Percentiles rank a stretch among this genome's conserved stretches.
Evolutionary conservation across 2,113 vertebrate species (phyloP).

Genomic region (Globicephala melas): DNA sequence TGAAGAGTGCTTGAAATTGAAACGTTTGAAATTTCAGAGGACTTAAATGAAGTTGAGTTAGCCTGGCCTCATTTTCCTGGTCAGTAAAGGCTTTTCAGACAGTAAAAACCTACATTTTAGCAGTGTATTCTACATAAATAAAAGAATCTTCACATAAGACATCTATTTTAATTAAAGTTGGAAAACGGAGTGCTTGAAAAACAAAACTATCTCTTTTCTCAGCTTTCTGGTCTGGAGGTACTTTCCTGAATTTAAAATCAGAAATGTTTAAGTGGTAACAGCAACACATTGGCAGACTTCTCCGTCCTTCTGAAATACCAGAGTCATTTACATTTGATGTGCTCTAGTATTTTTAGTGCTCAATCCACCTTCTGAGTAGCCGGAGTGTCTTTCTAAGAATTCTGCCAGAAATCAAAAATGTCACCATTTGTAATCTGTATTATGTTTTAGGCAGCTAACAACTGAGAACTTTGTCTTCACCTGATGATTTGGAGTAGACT

Average conservation of each 20-base stretch:
- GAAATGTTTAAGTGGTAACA: background rate
- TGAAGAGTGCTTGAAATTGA: constrained; percentile 53
- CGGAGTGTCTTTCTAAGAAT: background rate
- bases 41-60: constrained; percentile 25
- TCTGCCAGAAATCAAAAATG: background rate
- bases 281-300: background rate
- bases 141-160: constrained; percentile 53
- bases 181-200: constrained; percentile 40
- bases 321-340: background rate
- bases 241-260: constrained; percentile 38
- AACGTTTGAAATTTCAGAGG: constrained; percentile 51
- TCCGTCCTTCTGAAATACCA: background rate
- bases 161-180: constrained; percentile 66
- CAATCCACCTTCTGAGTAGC: background rate
- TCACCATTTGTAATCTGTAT: background rate
- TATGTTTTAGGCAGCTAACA: background rate
- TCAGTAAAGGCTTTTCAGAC: constrained; percentile 32
- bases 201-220: constrained; percentile 60
- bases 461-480: background rate
- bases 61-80: constrained; percentile 27
- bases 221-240: constrained; percentile 26
- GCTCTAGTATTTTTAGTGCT: background rate
- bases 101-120: constrained; percentile 15
- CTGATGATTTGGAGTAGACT: background rate
- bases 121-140: constrained; percentile 18